Conservation (phyloP, 2,113 vertebrate species). For the Sialia sialis region DNA sequence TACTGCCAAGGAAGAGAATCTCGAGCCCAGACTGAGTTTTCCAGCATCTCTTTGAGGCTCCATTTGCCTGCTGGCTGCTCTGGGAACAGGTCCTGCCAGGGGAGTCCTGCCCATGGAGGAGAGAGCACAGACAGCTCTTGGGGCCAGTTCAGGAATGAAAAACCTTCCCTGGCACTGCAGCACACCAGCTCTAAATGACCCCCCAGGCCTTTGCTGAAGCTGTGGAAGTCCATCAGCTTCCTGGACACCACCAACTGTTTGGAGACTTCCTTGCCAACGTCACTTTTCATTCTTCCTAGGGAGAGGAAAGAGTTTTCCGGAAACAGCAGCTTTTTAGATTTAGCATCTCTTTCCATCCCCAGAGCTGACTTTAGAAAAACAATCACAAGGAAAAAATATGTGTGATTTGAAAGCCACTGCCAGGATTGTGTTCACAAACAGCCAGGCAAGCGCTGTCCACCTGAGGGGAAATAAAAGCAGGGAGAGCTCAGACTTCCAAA, state of each 20-base stretch:
- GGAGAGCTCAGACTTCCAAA: background rate
- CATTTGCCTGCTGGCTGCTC: background rate
- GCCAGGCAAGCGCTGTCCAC: background rate
- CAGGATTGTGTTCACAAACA: background rate
- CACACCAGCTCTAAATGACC: fast-evolving
- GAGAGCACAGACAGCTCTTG: background rate
- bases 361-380: background rate
- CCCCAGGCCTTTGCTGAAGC: background rate
- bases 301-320: background rate
- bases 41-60: background rate
- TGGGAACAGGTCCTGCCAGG: background rate
- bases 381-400: background rate
- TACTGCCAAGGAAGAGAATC: background rate
- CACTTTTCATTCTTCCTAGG: slow-evolving; percentile 21
- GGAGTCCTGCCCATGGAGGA: background rate
- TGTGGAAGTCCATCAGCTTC: slow-evolving; percentile 6
- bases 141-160: background rate
- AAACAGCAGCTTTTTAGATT: slow-evolving; percentile 39
- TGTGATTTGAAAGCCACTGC: background rate
- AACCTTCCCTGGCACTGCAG: background rate
- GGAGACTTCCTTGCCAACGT: slow-evolving; percentile 26
- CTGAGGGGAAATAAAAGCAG: background rate
- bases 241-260: background rate
- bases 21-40: background rate
- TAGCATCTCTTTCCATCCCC: slow-evolving; percentile 32